Evolutionary conservation across 2,888 invertebrate species (phyloP).

Genomic region (Zygogramma bicolorata): DNA sequence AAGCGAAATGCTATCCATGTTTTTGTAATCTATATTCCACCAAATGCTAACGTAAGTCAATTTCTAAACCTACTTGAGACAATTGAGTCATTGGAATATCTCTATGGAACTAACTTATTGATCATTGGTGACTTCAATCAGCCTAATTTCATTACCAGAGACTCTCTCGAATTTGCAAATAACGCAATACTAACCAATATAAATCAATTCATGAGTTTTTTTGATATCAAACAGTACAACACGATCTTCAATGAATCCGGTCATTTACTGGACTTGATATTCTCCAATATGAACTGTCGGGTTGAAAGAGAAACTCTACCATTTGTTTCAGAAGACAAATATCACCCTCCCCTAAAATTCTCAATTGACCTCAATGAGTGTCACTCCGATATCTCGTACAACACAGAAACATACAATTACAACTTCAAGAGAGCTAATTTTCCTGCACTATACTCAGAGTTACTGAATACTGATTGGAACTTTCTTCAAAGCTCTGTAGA

Average conservation of each 20-base stretch:
- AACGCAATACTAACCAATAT: background rate
- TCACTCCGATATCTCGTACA: too few species aligned
- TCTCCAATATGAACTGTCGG: too few species aligned
- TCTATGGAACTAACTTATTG: too few species aligned
- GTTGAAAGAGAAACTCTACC: too few species aligned
- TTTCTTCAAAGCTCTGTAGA: background rate
- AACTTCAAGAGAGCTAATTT: background rate
- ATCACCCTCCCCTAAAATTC: too few species aligned
- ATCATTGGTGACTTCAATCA: too few species aligned
- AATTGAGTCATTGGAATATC: background rate
- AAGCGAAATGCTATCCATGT: conserved; percentile 4
- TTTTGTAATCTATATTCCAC: conserved; percentile 3
- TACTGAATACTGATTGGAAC: too few species aligned
- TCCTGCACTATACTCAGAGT: too few species aligned
- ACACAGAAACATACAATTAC: too few species aligned
- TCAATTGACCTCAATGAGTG: background rate
- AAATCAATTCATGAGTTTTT: background rate
- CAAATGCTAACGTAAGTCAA: background rate
- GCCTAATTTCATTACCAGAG: background rate
- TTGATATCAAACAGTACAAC: background rate
- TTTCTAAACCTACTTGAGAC: background rate
- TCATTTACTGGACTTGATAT: too few species aligned
- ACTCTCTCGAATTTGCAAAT: background rate
- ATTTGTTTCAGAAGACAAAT: too few species aligned
- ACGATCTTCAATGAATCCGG: background rate